Base-by-base conservation (phyloP, 2,888 invertebrate species). In the Eupithecia subfuscata region DNA sequence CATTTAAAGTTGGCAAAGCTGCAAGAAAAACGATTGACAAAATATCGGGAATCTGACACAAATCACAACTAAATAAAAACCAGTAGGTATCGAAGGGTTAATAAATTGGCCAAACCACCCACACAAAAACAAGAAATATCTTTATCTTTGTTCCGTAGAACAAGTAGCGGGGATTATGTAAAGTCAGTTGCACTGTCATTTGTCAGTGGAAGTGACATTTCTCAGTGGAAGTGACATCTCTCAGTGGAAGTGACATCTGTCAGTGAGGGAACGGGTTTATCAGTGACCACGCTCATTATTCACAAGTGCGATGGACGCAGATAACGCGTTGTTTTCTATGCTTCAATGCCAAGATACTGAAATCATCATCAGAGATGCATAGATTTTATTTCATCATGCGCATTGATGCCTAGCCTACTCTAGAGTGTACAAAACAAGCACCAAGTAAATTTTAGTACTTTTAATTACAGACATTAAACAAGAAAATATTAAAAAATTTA, bases 191-290 rank as follows among this genome's bases (percentile, higher is more conserved):
- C 84, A 79, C 85, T 90, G 90, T 90, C 91, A 92, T 92, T 92
- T 91, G 91, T 92, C 89, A 85, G 86, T 87, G 85, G 82, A 76
- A 81, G 85, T 90, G 92, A 91, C 92, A 89, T 92, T 89, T 90
- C 91, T 92, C 91, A 87, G 80, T 86, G 80, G n/a, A n/a, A 81
- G 86, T 90, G 52, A 52, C 91, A 92, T 92, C 92, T 91, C 91
- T 92, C 89, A 85, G 86, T 87, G 85, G 82, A 76, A 81, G 85
- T 90, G 92, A 91, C 92, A 89, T 92, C 90, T 90, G 92, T 92
- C 91, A 87, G 80, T 86, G 80, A 70, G 48, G 79, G 82, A 90
- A 92, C 92, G 85, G 89, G 91, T 91, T 91, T 90, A 91, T 92
- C 91, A 87, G 18, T 83, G 78, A 83, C 84, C 82, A 80, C 81